A percentile compares a stretch with the other conserved stretches of the same genome.
Conservation (phyloP, 2,113 vertebrate genomes). For the Dunckerocampus dactyliophorus region DNA sequence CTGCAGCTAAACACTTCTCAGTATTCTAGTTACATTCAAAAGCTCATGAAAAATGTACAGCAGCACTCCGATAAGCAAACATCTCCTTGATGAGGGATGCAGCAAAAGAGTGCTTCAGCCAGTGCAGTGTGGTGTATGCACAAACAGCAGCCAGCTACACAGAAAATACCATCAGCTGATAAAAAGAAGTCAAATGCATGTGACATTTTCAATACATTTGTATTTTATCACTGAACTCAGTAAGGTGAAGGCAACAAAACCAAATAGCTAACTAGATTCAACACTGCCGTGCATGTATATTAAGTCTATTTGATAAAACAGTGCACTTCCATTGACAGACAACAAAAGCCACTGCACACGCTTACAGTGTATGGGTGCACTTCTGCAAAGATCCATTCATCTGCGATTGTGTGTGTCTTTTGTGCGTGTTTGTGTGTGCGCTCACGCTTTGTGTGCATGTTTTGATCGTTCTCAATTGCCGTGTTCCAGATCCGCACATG, state of each 20-base stretch:
- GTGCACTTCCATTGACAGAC: conserved; percentile 33
- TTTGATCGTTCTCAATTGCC: conserved; percentile 69
- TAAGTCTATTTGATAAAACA: conserved; percentile 24
- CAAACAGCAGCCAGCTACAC: conserved; percentile 27
- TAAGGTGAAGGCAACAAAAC: conserved; percentile 24
- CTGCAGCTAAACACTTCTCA: conserved; percentile 27
- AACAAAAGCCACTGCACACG: conserved; percentile 33
- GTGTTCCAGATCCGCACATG: conserved; percentile 52
- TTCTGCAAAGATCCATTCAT: conserved; percentile 34
- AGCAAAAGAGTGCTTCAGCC: conserved; percentile 27
- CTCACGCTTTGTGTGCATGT: conserved; percentile 44
- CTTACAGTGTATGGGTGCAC: conserved; percentile 22
- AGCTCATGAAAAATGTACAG: conserved; percentile 55
- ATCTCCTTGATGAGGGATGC: conserved; percentile 38
- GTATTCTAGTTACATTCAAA: conserved; percentile 42
- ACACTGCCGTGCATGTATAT: conserved; percentile 16
- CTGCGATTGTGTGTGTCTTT: conserved; percentile 23
- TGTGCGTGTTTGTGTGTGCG: conserved; percentile 29
- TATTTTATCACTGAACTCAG: background rate
- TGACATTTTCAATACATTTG: conserved; percentile 10
- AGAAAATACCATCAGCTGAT: background rate
- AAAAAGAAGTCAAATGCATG: background rate
- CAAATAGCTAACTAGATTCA: conserved; percentile 16
- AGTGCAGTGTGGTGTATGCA: conserved; percentile 18
- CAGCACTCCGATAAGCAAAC: conserved; percentile 37